These are phyloP conservation scores for Ctenomys sociabilis DNA, from an alignment of 2,113 vertebrate genomes.

Conservation along the genomic window DNA sequence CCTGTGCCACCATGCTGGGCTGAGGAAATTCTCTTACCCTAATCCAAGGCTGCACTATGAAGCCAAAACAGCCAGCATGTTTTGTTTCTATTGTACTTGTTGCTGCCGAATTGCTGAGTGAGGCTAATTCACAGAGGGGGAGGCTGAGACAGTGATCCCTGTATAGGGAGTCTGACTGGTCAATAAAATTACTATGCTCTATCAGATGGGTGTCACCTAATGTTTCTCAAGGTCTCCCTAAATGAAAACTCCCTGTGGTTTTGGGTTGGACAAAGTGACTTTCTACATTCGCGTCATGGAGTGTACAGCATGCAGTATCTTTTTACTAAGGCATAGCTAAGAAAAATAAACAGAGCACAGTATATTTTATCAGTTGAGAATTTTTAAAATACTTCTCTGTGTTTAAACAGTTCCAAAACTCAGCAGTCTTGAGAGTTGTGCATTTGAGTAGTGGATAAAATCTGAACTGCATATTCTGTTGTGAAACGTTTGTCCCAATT, in stretches of 20 bases:
- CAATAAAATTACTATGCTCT: neutral
- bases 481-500: conserved; percentile 56
- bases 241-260: neutral
- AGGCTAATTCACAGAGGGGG: neutral
- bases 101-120: neutral
- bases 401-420: conserved; percentile 57
- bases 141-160: neutral
- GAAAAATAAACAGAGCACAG: neutral
- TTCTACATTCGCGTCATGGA: neutral
- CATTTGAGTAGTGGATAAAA: conserved; percentile 36
- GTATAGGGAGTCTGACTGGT: neutral
- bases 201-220: neutral
- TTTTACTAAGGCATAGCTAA: neutral
- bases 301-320: neutral
- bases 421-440: conserved; percentile 1
- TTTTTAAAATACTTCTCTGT: conserved; percentile 53
- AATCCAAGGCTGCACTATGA: neutral
- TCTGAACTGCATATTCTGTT: conserved; percentile 51
- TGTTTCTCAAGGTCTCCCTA: neutral
- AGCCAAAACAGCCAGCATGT: neutral
- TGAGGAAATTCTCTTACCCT: neutral
- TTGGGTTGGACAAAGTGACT: neutral
- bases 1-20: neutral
- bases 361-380: conserved; percentile 43
- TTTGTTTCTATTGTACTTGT: neutral